Conservation (phyloP, 2,888 invertebrate genomes). For the Dasypogon diadema region DNA sequence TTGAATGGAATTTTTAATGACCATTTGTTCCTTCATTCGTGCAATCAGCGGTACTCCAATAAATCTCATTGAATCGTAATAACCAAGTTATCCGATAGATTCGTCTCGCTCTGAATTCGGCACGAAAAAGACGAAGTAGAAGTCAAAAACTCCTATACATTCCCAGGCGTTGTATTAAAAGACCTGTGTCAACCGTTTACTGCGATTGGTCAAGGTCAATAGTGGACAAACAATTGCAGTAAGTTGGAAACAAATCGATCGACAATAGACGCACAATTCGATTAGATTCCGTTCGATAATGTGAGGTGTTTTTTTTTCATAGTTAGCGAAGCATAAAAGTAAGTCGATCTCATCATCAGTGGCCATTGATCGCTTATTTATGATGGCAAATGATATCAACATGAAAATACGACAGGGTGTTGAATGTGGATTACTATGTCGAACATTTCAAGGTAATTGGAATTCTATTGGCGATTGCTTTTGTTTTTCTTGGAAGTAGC, state of each 20-base stretch:
- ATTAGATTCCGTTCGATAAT: constrained; percentile 7
- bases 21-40: background rate
- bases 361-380: constrained; percentile 26
- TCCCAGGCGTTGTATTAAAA: background rate
- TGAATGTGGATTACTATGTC: constrained; percentile 28
- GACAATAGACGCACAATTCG: background rate
- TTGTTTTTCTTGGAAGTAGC: constrained; percentile 12
- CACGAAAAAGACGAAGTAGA: background rate
- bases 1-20: background rate
- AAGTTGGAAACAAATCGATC: background rate
- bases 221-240: background rate
- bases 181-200: constrained; percentile 15
- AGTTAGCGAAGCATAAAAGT: constrained; percentile 19
- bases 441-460: constrained; percentile 32
- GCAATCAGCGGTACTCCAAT: background rate
- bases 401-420: constrained; percentile 8
- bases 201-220: constrained; percentile 32
- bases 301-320: background rate
- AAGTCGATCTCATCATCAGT: constrained; percentile 24
- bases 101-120: background rate
- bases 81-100: background rate
- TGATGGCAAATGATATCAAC: background rate
- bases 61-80: background rate
- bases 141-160: background rate
- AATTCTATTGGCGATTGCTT: constrained; percentile 12